Conservation (phyloP, 2,113 vertebrate genomes). For the Entosphenus tridentatus region DNA sequence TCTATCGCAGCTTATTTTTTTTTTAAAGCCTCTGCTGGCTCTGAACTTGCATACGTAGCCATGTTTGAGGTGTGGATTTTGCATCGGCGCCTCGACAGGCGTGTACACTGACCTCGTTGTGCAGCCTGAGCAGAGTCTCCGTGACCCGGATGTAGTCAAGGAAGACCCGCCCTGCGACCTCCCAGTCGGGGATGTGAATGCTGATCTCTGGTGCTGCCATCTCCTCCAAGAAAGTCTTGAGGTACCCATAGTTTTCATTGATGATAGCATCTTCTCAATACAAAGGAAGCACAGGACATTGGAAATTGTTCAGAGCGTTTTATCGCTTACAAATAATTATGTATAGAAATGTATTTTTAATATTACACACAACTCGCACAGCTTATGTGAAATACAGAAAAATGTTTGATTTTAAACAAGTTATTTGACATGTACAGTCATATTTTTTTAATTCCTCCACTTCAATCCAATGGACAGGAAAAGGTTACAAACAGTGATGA, state of each 20-base stretch:
- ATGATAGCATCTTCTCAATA: slow-evolving; percentile 60
- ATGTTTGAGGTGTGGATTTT: no score
- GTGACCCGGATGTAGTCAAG: slow-evolving; percentile 62
- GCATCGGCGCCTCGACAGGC: no score
- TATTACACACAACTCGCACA: no score
- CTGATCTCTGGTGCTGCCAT: slow-evolving; percentile 43
- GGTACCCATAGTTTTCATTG: slow-evolving; percentile 69
- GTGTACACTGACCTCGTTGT: slow-evolving; percentile 27
- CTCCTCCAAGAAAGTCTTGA: slow-evolving; percentile 64
- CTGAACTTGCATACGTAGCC: background rate
- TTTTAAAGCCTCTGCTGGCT: background rate
- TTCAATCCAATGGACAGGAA: no score
- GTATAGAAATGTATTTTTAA: no score
- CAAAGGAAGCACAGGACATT: background rate
- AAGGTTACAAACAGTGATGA: no score
- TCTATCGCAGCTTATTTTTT: background rate
- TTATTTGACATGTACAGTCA: no score
- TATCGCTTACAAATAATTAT: no score
- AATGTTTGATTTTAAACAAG: no score
- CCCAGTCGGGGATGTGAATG: slow-evolving; percentile 70
- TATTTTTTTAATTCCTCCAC: no score
- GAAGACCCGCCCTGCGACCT: slow-evolving; percentile 56
- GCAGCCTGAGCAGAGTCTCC: slow-evolving; percentile 46
- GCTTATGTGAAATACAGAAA: no score
- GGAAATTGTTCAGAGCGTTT: background rate